Percentiles rank a stretch among this genome's conserved stretches.
Evolutionary conservation across 2,888 invertebrate species (phyloP).

Genomic region (Hedychridium roseum): DNA sequence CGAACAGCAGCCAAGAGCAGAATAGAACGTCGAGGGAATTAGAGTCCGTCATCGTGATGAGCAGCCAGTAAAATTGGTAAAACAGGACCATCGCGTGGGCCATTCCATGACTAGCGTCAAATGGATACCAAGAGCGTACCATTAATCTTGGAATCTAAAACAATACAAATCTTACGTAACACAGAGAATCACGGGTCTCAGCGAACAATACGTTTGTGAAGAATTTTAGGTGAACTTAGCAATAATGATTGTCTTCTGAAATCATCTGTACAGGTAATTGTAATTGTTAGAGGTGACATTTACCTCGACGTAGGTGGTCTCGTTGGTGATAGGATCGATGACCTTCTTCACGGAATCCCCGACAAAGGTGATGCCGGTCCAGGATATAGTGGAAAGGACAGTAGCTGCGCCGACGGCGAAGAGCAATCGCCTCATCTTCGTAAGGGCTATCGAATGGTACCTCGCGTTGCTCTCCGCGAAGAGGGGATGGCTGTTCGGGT

Average conservation of each 20-base stretch:
- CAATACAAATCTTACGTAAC: background rate
- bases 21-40: slow-evolving; percentile 78
- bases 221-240: background rate
- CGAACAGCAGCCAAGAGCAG: slow-evolving; percentile 85
- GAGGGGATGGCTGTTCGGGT: slow-evolving; percentile 82
- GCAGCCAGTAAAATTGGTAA: slow-evolving; percentile 76
- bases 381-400: slow-evolving; percentile 70
- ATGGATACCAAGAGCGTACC: slow-evolving; percentile 82
- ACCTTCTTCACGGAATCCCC: slow-evolving; percentile 77
- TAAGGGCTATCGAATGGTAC: slow-evolving; percentile 77
- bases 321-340: slow-evolving; percentile 74
- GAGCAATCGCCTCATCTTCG: slow-evolving; percentile 78
- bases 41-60: slow-evolving; percentile 71
- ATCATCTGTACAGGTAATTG: background rate
- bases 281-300: background rate
- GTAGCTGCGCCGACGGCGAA: slow-evolving; percentile 74
- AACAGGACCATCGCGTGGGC: slow-evolving; percentile 73
- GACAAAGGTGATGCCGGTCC: slow-evolving; percentile 83
- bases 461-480: slow-evolving; percentile 84
- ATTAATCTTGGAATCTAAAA: slow-evolving; percentile 73
- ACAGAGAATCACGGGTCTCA: background rate
- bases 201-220: background rate
- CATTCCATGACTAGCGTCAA: slow-evolving; percentile 75
- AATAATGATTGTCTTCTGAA: background rate
- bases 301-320: slow-evolving; percentile 73